Evolutionary conservation across 2,797 vertebrate species (phyloP).

Genomic region (Acanthurus lineatus): DNA sequence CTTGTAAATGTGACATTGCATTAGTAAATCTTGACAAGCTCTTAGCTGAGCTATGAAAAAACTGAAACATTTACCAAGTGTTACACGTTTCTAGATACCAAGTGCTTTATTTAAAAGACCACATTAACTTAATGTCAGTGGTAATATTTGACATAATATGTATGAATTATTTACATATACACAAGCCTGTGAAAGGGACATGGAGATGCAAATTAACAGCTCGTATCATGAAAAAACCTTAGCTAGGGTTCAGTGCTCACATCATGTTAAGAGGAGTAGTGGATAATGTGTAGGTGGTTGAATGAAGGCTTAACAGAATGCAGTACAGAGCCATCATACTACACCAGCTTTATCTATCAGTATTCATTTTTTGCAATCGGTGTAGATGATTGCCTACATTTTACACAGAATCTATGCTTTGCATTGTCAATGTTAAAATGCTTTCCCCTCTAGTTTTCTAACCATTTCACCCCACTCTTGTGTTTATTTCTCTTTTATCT

Average conservation of each 20-base stretch:
- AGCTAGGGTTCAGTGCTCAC: not conserved
- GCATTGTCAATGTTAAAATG: slow-evolving; percentile 4
- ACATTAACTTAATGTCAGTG: not conserved
- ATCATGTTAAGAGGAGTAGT: not conserved
- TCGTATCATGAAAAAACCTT: slow-evolving; percentile 20
- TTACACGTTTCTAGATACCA: not conserved
- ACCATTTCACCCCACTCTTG: slow-evolving; percentile 21
- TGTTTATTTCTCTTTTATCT: slow-evolving; percentile 36
- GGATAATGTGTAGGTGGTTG: slow-evolving; percentile 2
- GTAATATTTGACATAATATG: slow-evolving; percentile 15
- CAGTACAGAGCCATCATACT: not conserved
- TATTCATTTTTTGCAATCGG: slow-evolving; percentile 1
- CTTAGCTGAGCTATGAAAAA: not conserved
- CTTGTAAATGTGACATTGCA: slow-evolving; percentile 1
- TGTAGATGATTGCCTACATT: not conserved
- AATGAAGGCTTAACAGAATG: slow-evolving; percentile 21
- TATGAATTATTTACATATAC: slow-evolving; percentile 38
- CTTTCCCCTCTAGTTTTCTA: slow-evolving; percentile 19
- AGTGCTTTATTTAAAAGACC: not conserved
- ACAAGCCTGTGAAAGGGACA: slow-evolving; percentile 7
- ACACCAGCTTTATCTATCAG: not conserved
- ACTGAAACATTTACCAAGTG: not conserved
- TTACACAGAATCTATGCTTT: slow-evolving; percentile 31
- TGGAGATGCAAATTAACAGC: slow-evolving; percentile 10
- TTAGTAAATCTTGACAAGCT: slow-evolving; percentile 10